phyloP scores from a whole-genome alignment of 2,797 vertebrate species.

The Siniperca obscura region DNA sequence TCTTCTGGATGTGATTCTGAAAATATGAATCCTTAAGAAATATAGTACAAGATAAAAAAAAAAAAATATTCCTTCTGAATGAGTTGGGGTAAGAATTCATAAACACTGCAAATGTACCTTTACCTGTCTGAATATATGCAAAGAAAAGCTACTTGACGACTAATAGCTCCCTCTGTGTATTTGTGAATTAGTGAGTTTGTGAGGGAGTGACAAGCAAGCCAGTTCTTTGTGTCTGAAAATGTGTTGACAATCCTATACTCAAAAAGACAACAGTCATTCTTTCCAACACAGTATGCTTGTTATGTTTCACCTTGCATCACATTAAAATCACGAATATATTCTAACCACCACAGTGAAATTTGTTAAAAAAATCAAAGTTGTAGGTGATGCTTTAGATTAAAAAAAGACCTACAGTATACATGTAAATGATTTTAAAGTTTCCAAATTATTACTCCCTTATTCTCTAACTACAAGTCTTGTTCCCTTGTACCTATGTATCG shows the following conservation, averaged over 20 bases:
- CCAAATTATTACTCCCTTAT: too few species aligned
- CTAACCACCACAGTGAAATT: not conserved
- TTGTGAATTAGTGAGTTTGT: not conserved
- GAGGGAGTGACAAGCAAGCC: not conserved
- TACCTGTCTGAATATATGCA: not conserved
- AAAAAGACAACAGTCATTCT: not conserved
- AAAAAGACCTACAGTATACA: too few species aligned
- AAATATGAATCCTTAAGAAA: not conserved
- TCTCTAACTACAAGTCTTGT: too few species aligned
- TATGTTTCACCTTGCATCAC: not conserved
- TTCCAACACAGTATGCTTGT: not conserved
- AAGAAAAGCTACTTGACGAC: not conserved
- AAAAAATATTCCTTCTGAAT: not conserved
- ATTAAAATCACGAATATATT: not conserved
- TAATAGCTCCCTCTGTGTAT: not conserved
- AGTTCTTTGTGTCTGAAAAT: not conserved
- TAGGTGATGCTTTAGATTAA: too few species aligned
- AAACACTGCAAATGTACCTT: not conserved
- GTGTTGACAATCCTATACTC: not conserved
- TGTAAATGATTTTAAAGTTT: too few species aligned
- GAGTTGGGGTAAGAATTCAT: not conserved
- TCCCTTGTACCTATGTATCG: too few species aligned
- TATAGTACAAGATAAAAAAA: not conserved
- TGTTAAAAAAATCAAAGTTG: not conserved
- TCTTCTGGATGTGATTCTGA: not conserved